Base-by-base conservation (phyloP, 2,797 vertebrate species). In the Threskiornis aethiopicus region DNA sequence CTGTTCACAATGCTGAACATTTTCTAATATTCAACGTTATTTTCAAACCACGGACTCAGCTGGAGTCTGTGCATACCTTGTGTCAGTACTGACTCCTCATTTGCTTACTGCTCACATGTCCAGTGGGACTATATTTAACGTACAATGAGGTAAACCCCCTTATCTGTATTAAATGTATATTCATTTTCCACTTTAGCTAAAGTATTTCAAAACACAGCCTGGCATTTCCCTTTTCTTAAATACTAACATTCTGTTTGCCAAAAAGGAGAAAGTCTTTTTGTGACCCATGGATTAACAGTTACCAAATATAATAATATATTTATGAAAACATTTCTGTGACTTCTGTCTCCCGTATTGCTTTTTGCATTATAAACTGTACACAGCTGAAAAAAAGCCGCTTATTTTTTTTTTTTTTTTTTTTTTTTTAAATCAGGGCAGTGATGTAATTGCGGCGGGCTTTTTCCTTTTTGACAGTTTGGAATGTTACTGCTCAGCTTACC, bases 21-120 rank as follows among this genome's bases (percentile, higher is more conserved):
- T 72, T 71, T 22, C 10, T 22, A 72, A 19, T 57, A 39, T 47
- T 66, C 26, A 9, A 35, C 49, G 47, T 62, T 80, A 33, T 49
- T 79, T 71, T 39, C 54, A 28, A 65, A 25, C 11, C 16, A 3
- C 0, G 2, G 37, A 2, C 49, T 58, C 25, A 3, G 1, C 3
- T 35, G 51, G 25, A 31, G 41, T n/a, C 55, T 16, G 39, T 9
- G 8, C 31, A 0, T 24, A 3, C 46, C 8, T 11, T 3, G 2
- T 8, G 55, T 20, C 51, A 42, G 25, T 11, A 11, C 57, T 8
- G 31, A 7, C 44, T 25, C 11, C 41, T 21, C 14, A 0, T 35
- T 11, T 47, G 9, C 66, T 39, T 9, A 0, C 65, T 35, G 55
- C 44, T 64, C 12, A 1, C 6, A 0, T 13, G n/a, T 14, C 70